These are phyloP conservation scores for Drosophila merina DNA, from an alignment of 2,888 invertebrate species.

Conservation along the genomic window DNA sequence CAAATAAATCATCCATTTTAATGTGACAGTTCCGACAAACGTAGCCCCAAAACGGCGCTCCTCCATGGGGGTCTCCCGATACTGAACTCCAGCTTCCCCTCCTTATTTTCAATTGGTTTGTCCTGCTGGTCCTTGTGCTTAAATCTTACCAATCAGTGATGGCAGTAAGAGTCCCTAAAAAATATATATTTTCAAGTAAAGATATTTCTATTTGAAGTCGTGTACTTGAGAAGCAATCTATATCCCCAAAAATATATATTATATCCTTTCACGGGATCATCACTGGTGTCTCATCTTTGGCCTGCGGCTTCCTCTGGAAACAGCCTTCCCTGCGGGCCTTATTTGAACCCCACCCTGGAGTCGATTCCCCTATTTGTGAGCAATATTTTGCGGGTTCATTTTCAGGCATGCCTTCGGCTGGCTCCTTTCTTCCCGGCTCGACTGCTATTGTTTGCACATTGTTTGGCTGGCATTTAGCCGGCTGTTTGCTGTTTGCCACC, in stretches of 20 bases:
- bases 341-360: neutral
- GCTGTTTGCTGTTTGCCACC: constrained; percentile 1
- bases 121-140: constrained; percentile 32
- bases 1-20: constrained; percentile 82
- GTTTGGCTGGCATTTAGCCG: constrained; percentile 50
- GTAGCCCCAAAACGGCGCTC: constrained; percentile 36
- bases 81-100: neutral
- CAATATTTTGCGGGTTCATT: constrained; percentile 68
- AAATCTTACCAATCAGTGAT: constrained; percentile 19
- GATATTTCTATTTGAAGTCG: too few relatives aligned
- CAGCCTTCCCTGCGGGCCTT: neutral
- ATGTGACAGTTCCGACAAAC: constrained; percentile 81
- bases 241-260: neutral
- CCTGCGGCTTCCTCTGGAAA: neutral
- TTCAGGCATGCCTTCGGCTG: constrained; percentile 37
- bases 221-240: too few relatives aligned
- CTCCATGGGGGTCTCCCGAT: neutral
- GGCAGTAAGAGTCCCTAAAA: constrained; percentile 4
- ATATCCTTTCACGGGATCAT: constrained; percentile 2
- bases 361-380: constrained; percentile 48
- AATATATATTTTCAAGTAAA: neutral
- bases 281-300: constrained; percentile 2
- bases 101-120: constrained; percentile 24
- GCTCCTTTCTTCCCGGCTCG: constrained; percentile 29
- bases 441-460: constrained; percentile 70